Evolutionary conservation across 2,888 invertebrate species (phyloP), one percentile per base, ranked within the genome.

Genomic region (Eupsilia transversa): DNA sequence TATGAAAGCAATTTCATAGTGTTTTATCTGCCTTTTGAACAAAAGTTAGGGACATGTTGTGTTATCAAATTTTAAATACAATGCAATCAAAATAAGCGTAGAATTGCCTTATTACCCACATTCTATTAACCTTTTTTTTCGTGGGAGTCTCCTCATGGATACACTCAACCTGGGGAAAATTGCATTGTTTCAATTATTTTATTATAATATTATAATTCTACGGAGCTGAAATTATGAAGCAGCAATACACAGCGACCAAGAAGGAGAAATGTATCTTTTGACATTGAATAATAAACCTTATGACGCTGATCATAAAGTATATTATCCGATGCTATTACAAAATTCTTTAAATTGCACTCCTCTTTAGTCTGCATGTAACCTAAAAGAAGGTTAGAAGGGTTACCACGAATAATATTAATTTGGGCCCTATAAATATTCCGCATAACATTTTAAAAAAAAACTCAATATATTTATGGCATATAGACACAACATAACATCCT

Each of bases 141-240:
- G 69, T 72, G 54, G 75, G 72, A 33, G 33, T 60, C 79, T 79
- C 78, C 33, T 79, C 79, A 46, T 23, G 79, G 74, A 79, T 79
- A 68, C 79, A 46, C 30, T 79, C 38, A 61, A 79, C 79, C 79
- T 79, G 79, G 79, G 79, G 20, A 79, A 79, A 67, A 77, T 65
- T 12, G 6, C 64, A 77, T 59, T 56, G 7, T 20, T 46, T 41
- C 1, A 68, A 63, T 60, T 59, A 14, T 67, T 41, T 59, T n/a
- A 60, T 54, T 46, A 43, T 14, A 43, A 43, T 14, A 43, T 52
- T 12, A 0, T 10, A 38, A 59, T 23, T 33, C 5, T 10, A 63
- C 43, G n/a, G 10, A 57, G 27, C 9, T 14, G 23, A 33, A 41
- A 20, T n/a, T 52, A 33, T 61, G 30, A 33, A 46, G 41, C 33